phyloP scores from a whole-genome alignment of 2,113 vertebrate genomes.

The Petrocephalus microphthalmus region DNA sequence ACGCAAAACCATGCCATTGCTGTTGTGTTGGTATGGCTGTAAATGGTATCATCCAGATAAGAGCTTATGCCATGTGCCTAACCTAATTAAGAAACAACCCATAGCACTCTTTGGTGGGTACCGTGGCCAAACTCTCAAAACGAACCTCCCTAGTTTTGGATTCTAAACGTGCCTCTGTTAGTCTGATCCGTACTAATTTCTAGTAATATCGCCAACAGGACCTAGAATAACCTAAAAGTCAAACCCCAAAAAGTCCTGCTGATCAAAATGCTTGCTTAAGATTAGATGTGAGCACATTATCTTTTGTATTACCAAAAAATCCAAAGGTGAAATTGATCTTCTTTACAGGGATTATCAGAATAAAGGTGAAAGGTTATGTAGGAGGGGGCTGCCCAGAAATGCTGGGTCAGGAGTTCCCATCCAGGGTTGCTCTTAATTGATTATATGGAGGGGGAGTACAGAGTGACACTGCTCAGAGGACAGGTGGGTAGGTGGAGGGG shows the following conservation, averaged over 20 bases:
- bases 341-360: neutral
- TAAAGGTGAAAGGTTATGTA: neutral
- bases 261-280: neutral
- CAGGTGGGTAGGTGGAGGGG: neutral
- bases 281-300: neutral
- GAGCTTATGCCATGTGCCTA: neutral
- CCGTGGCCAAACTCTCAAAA: neutral
- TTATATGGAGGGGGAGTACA: neutral
- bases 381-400: neutral
- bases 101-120: neutral
- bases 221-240: neutral
- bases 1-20: neutral
- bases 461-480: neutral
- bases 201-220: neutral
- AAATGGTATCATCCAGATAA: neutral
- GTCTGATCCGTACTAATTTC: neutral
- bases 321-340: neutral
- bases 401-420: neutral
- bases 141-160: neutral
- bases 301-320: neutral
- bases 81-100: neutral
- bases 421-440: neutral
- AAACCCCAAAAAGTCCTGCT: neutral
- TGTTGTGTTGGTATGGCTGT: neutral
- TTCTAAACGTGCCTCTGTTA: neutral